A percentile compares a stretch with the other conserved stretches of the same genome.
phyloP scores from a whole-genome alignment of 2,888 invertebrate genomes.

The Phorcus lineatus region DNA sequence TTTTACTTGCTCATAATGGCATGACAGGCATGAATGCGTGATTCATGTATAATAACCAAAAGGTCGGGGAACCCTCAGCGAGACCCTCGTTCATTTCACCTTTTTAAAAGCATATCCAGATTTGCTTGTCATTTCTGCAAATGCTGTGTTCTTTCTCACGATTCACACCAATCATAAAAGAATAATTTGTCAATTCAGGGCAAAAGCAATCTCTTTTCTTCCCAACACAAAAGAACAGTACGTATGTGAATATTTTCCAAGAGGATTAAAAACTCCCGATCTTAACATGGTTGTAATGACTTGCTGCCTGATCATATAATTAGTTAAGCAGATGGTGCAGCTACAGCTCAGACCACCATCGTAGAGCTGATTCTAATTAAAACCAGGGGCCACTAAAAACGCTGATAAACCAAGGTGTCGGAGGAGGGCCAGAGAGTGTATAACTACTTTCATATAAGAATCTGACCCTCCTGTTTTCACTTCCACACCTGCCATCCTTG shows the following conservation, averaged over 20 bases:
- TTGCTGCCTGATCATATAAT: conserved; percentile 2
- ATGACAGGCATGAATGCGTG: not conserved
- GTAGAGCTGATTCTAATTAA: conserved; percentile 1
- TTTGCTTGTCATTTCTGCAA: not conserved
- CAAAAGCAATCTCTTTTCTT: conserved; percentile 16
- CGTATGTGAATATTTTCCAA: not conserved
- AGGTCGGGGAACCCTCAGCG: not conserved
- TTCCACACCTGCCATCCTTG: not conserved
- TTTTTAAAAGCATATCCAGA: conserved; percentile 15
- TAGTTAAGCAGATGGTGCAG: conserved; percentile 7
- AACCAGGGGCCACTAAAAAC: not conserved
- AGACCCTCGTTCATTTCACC: conserved; percentile 1
- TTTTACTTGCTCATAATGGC: not conserved
- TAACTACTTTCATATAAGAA: conserved; percentile 18
- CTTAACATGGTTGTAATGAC: not conserved
- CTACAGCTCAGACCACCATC: not conserved
- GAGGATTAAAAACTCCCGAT: conserved; percentile 3
- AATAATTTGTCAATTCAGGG: conserved; percentile 16
- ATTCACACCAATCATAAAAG: conserved; percentile 19
- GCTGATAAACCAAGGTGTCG: not conserved
- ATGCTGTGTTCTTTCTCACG: not conserved
- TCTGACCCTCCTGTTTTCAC: not conserved
- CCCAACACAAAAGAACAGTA: not conserved
- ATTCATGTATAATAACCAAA: not conserved
- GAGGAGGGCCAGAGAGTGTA: not conserved